phyloP scores from a whole-genome alignment of 2,797 vertebrate genomes.

The Parambassis ranga region DNA sequence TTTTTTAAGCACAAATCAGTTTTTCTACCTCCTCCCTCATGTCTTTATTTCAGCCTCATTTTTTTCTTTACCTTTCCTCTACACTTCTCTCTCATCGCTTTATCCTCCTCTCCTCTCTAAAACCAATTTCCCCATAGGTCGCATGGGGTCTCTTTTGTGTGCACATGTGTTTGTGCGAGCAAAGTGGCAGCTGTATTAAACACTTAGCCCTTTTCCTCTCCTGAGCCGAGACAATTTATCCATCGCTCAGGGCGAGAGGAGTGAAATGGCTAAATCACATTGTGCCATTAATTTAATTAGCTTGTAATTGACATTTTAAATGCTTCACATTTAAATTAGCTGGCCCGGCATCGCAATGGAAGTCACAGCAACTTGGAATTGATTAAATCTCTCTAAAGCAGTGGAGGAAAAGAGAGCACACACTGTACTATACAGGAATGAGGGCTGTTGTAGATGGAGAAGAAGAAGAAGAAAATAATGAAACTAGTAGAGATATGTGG shows the following conservation, averaged over 20 bases:
- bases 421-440: not conserved
- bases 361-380: conserved; percentile 34
- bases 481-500: not conserved
- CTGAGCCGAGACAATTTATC: conserved; percentile 51
- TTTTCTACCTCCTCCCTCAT: not conserved
- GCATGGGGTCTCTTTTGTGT: conserved; percentile 14
- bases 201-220: conserved; percentile 60
- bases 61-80: not conserved
- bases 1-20: not conserved
- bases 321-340: conserved; percentile 70
- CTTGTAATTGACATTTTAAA: conserved; percentile 74
- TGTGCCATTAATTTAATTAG: conserved; percentile 71
- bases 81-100: not conserved
- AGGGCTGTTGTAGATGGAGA: not conserved
- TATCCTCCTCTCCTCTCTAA: conserved; percentile 7
- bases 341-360: conserved; percentile 9
- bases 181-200: conserved; percentile 56
- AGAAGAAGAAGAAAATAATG: not conserved
- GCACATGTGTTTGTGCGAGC: conserved; percentile 43
- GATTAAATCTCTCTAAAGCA: conserved; percentile 53
- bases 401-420: not conserved
- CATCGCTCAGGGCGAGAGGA: conserved; percentile 54
- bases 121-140: conserved; percentile 46
- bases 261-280: conserved; percentile 63
- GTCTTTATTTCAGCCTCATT: not conserved